These are phyloP conservation scores for Uropetala carovei DNA, from an alignment of 2,888 invertebrate species.

Conservation along the genomic window DNA sequence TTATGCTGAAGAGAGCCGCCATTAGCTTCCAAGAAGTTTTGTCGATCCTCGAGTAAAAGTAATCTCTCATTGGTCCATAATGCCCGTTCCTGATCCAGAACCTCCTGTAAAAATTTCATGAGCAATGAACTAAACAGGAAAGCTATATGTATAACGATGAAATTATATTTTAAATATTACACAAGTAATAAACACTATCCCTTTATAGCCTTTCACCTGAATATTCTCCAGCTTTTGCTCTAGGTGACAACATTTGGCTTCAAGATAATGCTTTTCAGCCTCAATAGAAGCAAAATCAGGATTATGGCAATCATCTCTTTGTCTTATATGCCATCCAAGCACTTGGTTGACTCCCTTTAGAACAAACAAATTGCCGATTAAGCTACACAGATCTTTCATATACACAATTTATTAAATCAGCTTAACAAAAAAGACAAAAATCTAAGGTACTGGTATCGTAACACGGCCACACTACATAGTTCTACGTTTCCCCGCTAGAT, in stretches of 20 bases:
- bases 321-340: slow-evolving; percentile 76
- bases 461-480: too few relatives aligned
- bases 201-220: neutral
- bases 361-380: neutral
- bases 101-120: slow-evolving; percentile 7
- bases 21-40: neutral
- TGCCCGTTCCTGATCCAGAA: neutral
- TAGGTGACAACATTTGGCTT: slow-evolving; percentile 76
- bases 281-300: slow-evolving; percentile 72
- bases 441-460: too few relatives aligned
- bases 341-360: slow-evolving; percentile 76
- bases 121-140: neutral
- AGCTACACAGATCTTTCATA: too few relatives aligned
- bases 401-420: too few relatives aligned
- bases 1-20: neutral
- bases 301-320: slow-evolving; percentile 77
- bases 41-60: neutral
- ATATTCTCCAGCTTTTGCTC: slow-evolving; percentile 69
- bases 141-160: too few relatives aligned
- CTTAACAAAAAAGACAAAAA: too few relatives aligned
- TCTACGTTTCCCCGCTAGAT: too few relatives aligned
- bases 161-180: neutral
- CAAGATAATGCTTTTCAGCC: slow-evolving; percentile 76
- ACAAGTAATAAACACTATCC: neutral
- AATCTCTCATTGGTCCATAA: neutral